Conservation (phyloP, 2,888 invertebrate species). For the Brassicogethes aeneus region DNA sequence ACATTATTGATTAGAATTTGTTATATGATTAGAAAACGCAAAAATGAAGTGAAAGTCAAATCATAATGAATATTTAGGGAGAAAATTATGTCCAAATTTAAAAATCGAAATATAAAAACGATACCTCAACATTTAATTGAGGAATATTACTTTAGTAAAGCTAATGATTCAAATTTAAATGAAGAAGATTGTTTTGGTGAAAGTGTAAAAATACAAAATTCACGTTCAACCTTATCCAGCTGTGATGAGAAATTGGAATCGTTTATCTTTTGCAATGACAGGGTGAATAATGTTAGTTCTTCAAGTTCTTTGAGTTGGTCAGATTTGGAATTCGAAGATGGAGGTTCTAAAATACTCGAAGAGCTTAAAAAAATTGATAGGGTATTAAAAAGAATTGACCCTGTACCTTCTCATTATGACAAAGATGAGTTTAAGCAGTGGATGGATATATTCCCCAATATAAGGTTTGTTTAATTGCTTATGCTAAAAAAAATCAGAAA, state of each 20-base stretch:
- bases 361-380: neutral
- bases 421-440: neutral
- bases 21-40: no score
- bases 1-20: neutral
- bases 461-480: neutral
- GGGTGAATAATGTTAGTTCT: neutral
- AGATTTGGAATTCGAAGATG: conserved; percentile 1
- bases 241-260: neutral
- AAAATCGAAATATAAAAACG: conserved; percentile 1
- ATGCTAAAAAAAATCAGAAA: no score
- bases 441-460: neutral
- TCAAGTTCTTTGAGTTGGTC: neutral
- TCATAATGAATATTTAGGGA: no score
- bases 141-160: neutral
- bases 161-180: neutral
- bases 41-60: neutral
- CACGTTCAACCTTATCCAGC: neutral
- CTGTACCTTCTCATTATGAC: neutral
- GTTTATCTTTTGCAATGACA: no score
- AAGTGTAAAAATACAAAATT: no score
- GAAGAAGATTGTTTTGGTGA: neutral
- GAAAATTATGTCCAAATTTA: neutral
- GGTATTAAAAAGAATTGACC: neutral
- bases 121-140: neutral
- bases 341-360: neutral